A percentile compares a stretch with the other conserved stretches of the same genome.
These are phyloP conservation scores for Nemotelus pantherinus DNA, from an alignment of 2,888 invertebrate genomes.

Conservation along the genomic window DNA sequence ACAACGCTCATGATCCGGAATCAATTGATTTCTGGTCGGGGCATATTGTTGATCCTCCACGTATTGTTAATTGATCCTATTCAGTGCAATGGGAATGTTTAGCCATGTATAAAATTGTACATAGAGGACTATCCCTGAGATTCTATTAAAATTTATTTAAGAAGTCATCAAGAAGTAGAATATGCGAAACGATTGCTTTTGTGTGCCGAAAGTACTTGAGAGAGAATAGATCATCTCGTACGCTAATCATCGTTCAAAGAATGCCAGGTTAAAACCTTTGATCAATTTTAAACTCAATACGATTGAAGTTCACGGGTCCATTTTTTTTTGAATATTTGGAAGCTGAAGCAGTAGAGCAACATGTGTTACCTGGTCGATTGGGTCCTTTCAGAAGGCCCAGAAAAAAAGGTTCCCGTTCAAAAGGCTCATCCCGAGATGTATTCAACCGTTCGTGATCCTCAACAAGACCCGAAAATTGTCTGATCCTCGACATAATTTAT, in stretches of 20 bases:
- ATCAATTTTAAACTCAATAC: not conserved
- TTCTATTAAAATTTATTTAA: conserved; percentile 50
- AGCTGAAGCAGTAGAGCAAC: conserved; percentile 33
- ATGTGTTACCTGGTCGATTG: conserved; percentile 39
- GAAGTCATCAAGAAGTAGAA: conserved; percentile 45
- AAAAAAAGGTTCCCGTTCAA: not conserved
- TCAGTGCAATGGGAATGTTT: not conserved
- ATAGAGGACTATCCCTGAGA: conserved; percentile 44
- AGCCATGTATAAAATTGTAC: conserved; percentile 47
- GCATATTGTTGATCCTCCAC: conserved; percentile 19
- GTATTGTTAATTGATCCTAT: not conserved
- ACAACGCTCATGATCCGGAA: no score
- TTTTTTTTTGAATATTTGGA: not conserved
- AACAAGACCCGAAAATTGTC: not conserved
- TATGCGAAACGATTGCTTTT: conserved; percentile 12
- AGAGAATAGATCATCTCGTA: conserved; percentile 21
- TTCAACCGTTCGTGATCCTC: conserved; percentile 26
- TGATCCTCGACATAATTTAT: conserved; percentile 25
- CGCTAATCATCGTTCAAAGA: conserved; percentile 38
- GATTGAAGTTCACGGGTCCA: not conserved
- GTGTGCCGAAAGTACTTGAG: conserved; percentile 15
- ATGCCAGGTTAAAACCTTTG: not conserved
- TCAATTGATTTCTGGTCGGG: not conserved
- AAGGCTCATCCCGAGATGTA: conserved; percentile 17
- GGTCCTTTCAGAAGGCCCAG: not conserved